Evolutionary conservation across 2,113 vertebrate species (phyloP), one percentile per base, ranked within the genome.

Genomic region (Prinia subflava): DNA sequence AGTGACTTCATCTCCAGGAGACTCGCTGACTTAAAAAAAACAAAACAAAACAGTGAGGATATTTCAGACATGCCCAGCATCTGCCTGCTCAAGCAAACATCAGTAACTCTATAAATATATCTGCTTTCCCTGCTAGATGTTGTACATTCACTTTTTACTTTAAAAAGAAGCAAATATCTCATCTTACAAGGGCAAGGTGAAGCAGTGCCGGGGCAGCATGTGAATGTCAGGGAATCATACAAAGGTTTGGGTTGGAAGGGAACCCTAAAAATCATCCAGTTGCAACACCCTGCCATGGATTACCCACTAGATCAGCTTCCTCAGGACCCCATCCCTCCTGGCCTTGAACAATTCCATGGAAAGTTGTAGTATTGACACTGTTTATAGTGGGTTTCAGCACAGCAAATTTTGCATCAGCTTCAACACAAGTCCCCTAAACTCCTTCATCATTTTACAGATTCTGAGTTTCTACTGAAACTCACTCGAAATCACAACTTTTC

Each of bases 11-110:
- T 44, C 64, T 70, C 68, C 56, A 60, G 41, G 87, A 86, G 83
- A 74, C 68, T 60, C 2, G 0, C 22, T 0, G 2, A 46, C 52
- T 37, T 31, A 10, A 47, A 46, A 47, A 46, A 77, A 37, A 59
- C 24, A 15, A 63, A 50, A 0, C 15, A 59, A 56, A 67, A 37
- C 67, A 79, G 13, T 35, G 25, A 76, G 91, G 64, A 46, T 78
- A 96, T 95, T 92, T 94, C 69, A 96, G 86, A 89, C 88, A 83
- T 83, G 68, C 68, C 75, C 59, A 94, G 68, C 64, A 84, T 87
- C 62, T 92, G 44, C 24, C 1, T 4, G 76, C 80, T 90, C 69
- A 47, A 11, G 53, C 50, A 86, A 83, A 52, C 41, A 18, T 37
- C n/a, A 44, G 30, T 28, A 31, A 73, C 57, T 62, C 30, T 56